Conservation (phyloP, 2,888 invertebrate species). For the Pristionchus arcanus region DNA sequence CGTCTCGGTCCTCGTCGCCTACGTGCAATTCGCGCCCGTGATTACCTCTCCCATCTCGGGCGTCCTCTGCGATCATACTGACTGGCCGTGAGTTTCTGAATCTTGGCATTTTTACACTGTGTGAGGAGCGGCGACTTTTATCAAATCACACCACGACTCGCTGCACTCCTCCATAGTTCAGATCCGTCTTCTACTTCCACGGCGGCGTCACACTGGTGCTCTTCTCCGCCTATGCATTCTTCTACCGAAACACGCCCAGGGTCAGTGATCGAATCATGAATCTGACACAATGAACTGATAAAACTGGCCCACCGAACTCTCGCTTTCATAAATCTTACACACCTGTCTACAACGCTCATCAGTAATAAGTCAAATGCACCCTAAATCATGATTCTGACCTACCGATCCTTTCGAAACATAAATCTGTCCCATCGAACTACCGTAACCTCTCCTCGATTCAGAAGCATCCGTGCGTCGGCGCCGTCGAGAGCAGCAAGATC, state of each 20-base stretch:
- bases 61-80: conserved; percentile 55
- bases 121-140: no score
- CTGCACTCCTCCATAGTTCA: background rate
- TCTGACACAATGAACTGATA: background rate
- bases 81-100: conserved; percentile 34
- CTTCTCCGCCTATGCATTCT: conserved; percentile 62
- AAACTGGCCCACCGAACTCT: no score
- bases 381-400: no score
- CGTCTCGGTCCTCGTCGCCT: conserved; percentile 77
- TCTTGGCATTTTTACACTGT: background rate
- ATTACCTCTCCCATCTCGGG: conserved; percentile 73
- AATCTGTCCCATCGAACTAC: background rate
- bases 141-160: background rate
- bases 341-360: no score
- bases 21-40: conserved; percentile 76
- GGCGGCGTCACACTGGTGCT: conserved; percentile 63
- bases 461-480: conserved; percentile 72
- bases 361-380: no score
- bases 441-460: conserved; percentile 38
- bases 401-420: background rate
- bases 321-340: no score
- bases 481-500: conserved; percentile 69
- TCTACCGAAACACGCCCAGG: conserved; percentile 66
- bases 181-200: conserved; percentile 69
- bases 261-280: background rate